Base-by-base conservation (phyloP, 2,797 vertebrate species). In the Poeciliopsis presidionis region DNA sequence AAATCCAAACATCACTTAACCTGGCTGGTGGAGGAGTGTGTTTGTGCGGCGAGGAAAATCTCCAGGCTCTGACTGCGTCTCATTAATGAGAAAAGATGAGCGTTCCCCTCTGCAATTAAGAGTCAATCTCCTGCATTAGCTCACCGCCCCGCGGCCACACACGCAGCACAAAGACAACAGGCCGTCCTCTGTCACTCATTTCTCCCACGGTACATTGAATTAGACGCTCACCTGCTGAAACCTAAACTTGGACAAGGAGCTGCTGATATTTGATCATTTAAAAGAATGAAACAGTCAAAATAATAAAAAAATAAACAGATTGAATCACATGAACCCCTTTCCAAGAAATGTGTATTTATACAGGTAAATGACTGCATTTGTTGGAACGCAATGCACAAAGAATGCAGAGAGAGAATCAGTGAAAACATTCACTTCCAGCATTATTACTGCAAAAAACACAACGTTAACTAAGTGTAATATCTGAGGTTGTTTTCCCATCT, bases 41-140 rank as follows among this genome's bases (percentile, higher is more conserved):
- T 91, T 90, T 93, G 81, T 87, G 89, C 86, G 90, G 91, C 89
- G 92, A 92, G 92, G 57, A 93, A 93, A 94, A 91, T 91, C 92
- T 93, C 88, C 89, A 83, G 87, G 91, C 94, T 93, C 91, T 74
- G 81, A 83, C 93, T 91, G 79, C 57, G 80, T 90, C 91, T 94
- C 90, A 91, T 95, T 95, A 94, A 95, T 94, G 91, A 93, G 91
- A 93, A 94, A 94, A 93, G 93, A 95, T 95, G 95, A 95, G 93
- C 92, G 90, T 91, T 92, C 93, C 92, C 90, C 90, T 84, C 92
- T 85, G 94, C 93, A 95, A 95, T 96, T 94, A 95, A 94, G 92
- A 95, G 94, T 92, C 92, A 93, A 92, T 94, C 94, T 95, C 94
- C 90, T 86, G 92, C 92, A 94, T 95, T 93, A 94, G 93, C 88